phyloP scores from a whole-genome alignment of 2,113 vertebrate species.

The Anoplopoma fimbria region DNA sequence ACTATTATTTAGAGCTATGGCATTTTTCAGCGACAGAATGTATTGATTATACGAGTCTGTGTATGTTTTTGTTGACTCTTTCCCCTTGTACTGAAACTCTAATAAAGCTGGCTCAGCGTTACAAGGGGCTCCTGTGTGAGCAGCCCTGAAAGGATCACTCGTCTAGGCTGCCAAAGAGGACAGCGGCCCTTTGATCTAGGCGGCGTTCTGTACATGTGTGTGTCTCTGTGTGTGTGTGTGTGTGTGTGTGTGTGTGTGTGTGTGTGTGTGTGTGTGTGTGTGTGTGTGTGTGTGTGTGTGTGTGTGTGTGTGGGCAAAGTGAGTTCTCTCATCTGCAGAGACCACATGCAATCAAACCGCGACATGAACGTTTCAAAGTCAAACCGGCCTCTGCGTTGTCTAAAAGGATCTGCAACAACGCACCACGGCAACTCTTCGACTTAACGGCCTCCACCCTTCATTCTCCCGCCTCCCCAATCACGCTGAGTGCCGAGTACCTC shows the following conservation, averaged over 20 bases:
- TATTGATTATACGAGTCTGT: constrained; percentile 32
- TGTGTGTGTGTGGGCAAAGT: constrained; percentile 52
- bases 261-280: constrained; percentile 44
- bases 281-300: constrained; percentile 40
- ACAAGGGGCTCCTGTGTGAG: constrained; percentile 78
- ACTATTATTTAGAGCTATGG: constrained; percentile 20
- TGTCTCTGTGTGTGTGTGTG: constrained; percentile 38
- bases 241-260: constrained; percentile 38
- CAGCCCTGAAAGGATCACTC: constrained; percentile 76
- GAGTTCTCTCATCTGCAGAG: constrained; percentile 61
- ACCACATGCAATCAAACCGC: constrained; percentile 51
- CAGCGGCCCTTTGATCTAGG: constrained; percentile 74
- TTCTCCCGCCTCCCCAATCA: constrained; percentile 42
- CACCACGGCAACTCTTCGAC: constrained; percentile 37
- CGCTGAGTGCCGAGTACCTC: constrained; percentile 33
- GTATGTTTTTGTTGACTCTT: constrained; percentile 18
- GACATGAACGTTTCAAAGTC: constrained; percentile 73
- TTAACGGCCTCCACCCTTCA: constrained; percentile 40
- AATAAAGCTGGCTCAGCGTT: constrained; percentile 70
- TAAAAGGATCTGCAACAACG: constrained; percentile 31
- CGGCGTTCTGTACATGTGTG: constrained; percentile 48
- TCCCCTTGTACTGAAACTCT: constrained; percentile 53
- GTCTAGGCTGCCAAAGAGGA: constrained; percentile 77
- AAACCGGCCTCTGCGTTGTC: constrained; percentile 57
- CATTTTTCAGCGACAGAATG: constrained; percentile 28